These are phyloP conservation scores for Planococcus citri DNA, from an alignment of 1,140 invertebrate genomes.

Conservation along the genomic window DNA sequence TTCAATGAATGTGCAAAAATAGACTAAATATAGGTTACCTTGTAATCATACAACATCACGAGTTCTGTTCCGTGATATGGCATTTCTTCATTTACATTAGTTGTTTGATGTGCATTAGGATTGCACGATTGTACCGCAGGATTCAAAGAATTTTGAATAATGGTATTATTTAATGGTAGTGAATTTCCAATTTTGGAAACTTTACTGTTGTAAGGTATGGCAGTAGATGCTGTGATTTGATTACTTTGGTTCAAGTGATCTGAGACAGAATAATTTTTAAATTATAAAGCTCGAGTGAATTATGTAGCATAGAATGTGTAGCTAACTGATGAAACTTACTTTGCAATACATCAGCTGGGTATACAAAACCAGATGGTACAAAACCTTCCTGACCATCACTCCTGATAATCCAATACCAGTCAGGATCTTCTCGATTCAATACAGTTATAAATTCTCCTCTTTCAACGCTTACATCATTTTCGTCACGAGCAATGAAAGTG, in stretches of 20 bases:
- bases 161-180: neutral
- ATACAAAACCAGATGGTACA: slow-evolving; percentile 88
- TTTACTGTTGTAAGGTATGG: neutral
- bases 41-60: slow-evolving; percentile 89
- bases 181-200: neutral
- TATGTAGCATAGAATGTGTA: no score
- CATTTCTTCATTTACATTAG: slow-evolving; percentile 40
- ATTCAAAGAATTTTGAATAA: slow-evolving; percentile 13
- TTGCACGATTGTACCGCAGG: slow-evolving; percentile 21
- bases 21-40: slow-evolving; percentile 39
- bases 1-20: neutral
- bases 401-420: slow-evolving; percentile 90
- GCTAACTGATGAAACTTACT: slow-evolving; percentile 34
- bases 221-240: slow-evolving; percentile 21
- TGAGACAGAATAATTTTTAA: slow-evolving; percentile 29
- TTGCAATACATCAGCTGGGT: slow-evolving; percentile 71
- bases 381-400: slow-evolving; percentile 90
- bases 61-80: slow-evolving; percentile 74
- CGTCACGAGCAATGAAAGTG: slow-evolving; percentile 81
- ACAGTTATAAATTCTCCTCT: slow-evolving; percentile 89
- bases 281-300: no score
- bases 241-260: slow-evolving; percentile 37
- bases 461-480: slow-evolving; percentile 88
- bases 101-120: slow-evolving; percentile 29
- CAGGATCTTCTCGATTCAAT: slow-evolving; percentile 81